phyloP scores from a whole-genome alignment of 1,140 invertebrate species.

The Littorina saxatilis region DNA sequence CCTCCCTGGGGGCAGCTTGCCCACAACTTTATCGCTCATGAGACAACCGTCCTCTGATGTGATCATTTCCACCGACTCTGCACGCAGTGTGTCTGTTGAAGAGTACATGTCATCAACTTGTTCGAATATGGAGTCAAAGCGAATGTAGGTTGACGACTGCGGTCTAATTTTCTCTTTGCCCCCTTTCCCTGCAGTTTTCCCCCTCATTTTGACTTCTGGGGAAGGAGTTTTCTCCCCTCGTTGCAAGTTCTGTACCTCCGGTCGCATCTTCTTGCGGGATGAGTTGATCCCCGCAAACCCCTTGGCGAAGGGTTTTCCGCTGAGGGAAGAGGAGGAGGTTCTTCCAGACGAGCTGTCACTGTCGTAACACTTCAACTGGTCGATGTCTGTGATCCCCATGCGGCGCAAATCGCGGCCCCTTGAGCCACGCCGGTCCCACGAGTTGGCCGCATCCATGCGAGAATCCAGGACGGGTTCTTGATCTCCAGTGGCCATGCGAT shows the following conservation, averaged over 20 bases:
- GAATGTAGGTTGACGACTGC: conserved; percentile 67
- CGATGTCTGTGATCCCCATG: conserved; percentile 70
- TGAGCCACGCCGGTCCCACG: conserved; percentile 38
- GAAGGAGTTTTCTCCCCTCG: conserved; percentile 39
- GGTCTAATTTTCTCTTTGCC: conserved; percentile 46
- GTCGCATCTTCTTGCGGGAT: conserved; percentile 48
- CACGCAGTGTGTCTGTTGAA: conserved; percentile 58
- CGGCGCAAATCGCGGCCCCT: conserved; percentile 57
- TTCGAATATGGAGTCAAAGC: conserved; percentile 72
- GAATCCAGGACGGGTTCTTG: conserved; percentile 41
- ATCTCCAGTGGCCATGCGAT: conserved; percentile 60
- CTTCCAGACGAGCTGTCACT: conserved; percentile 17
- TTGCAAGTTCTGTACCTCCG: conserved; percentile 38
- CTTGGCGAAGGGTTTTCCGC: not conserved
- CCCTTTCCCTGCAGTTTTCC: not conserved
- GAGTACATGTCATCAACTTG: conserved; percentile 63
- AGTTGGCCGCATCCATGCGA: conserved; percentile 57
- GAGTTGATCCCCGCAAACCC: conserved; percentile 37
- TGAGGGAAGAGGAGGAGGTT: conserved; percentile 4
- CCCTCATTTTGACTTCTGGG: conserved; percentile 27
- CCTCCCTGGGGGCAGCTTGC: conserved; percentile 34
- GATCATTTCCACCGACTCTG: conserved; percentile 37
- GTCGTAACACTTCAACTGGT: conserved; percentile 59
- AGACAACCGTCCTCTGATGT: conserved; percentile 38
- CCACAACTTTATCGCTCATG: conserved; percentile 31